Evolutionary conservation across 2,888 invertebrate genomes (phyloP).

Genomic region (Nomada hirtipes): DNA sequence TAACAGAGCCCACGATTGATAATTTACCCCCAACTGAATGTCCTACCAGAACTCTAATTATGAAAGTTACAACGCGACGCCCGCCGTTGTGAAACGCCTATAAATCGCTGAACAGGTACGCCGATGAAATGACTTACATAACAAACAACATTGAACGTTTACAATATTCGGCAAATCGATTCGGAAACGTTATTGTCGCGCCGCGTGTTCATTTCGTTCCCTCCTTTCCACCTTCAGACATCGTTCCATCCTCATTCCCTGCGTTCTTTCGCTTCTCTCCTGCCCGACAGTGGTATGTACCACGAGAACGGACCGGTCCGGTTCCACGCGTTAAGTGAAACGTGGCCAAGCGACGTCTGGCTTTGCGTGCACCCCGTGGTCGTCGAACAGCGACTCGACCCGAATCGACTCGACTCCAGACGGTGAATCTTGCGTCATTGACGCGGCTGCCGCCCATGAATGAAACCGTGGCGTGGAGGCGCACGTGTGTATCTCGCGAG

Average conservation of each 20-base stretch:
- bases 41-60: too few relatives aligned
- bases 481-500: slow-evolving; percentile 53
- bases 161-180: too few relatives aligned
- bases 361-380: slow-evolving; percentile 46
- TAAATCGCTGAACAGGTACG: neutral
- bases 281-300: neutral
- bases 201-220: too few relatives aligned
- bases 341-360: slow-evolving; percentile 51
- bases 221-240: too few relatives aligned
- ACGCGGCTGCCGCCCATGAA: slow-evolving; percentile 61
- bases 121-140: too few relatives aligned
- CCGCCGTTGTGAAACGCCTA: neutral
- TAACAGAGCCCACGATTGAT: too few relatives aligned
- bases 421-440: slow-evolving; percentile 67
- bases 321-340: slow-evolving; percentile 43
- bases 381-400: slow-evolving; percentile 59
- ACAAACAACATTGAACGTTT: too few relatives aligned
- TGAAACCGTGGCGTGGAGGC: slow-evolving; percentile 58
- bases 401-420: neutral
- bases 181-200: too few relatives aligned
- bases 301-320: slow-evolving; percentile 21
- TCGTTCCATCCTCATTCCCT: too few relatives aligned
- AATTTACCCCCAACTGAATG: too few relatives aligned
- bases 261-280: neutral
- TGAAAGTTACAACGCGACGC: too few relatives aligned